A percentile compares a stretch with the other conserved stretches of the same genome.
These are phyloP conservation scores for Cherax quadricarinatus DNA, from an alignment of 1,140 invertebrate genomes.

Conservation along the genomic window DNA sequence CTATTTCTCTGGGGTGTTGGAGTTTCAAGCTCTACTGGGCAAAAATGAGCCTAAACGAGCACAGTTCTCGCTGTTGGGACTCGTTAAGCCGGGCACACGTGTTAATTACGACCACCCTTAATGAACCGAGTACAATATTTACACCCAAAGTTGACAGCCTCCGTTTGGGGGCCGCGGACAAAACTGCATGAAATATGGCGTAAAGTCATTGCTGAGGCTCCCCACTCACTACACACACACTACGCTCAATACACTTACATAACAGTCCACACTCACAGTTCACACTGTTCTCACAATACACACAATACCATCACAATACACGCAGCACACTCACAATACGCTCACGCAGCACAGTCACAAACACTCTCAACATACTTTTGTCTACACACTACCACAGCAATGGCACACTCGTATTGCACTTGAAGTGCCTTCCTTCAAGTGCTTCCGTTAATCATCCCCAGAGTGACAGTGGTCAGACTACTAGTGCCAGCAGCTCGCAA, in stretches of 20 bases:
- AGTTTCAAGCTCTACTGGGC: conserved; percentile 69
- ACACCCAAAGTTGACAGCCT: conserved; percentile 71
- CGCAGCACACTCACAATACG: too few relatives aligned
- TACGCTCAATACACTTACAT: too few relatives aligned
- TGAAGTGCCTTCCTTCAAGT: too few relatives aligned
- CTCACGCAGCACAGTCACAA: too few relatives aligned
- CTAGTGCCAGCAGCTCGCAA: too few relatives aligned
- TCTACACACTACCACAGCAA: neutral
- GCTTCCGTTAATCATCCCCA: too few relatives aligned
- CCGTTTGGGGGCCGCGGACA: conserved; percentile 60
- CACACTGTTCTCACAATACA: too few relatives aligned
- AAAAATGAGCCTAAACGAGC: conserved; percentile 70
- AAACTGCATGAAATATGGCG: conserved; percentile 64
- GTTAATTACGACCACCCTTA: conserved; percentile 71
- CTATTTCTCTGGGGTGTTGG: conserved; percentile 65
- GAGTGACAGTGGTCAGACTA: too few relatives aligned
- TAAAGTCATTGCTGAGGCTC: conserved; percentile 53
- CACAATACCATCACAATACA: too few relatives aligned
- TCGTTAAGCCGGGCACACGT: conserved; percentile 70
- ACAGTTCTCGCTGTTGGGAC: conserved; percentile 71
- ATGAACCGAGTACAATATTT: conserved; percentile 72
- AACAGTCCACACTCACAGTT: too few relatives aligned
- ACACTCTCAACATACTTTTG: too few relatives aligned
- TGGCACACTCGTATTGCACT: too few relatives aligned
- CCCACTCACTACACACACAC: neutral